Conservation (phyloP, 2,888 invertebrate species). For the Podotricha telesiphe region DNA sequence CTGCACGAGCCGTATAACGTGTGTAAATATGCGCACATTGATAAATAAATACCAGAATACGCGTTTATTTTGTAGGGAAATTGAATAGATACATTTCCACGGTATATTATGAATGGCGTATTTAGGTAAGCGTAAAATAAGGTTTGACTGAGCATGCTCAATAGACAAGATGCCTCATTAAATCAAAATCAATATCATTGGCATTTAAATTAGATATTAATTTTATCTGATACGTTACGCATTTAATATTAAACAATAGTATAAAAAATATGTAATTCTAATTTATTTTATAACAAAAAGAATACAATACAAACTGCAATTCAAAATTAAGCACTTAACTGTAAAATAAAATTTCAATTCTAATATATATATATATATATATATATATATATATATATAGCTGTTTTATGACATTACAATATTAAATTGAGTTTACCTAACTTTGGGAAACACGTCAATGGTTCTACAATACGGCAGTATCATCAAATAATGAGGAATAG, state of each 20-base stretch:
- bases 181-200: background rate
- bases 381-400: background rate
- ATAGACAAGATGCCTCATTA: background rate
- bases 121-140: slow-evolving; percentile 4
- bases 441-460: slow-evolving; percentile 49
- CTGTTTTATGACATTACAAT: slow-evolving; percentile 1
- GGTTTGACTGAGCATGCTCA: background rate
- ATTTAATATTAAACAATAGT: too few relatives aligned
- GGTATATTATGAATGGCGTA: slow-evolving; percentile 5
- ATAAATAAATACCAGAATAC: slow-evolving; percentile 33
- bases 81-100: slow-evolving; percentile 20
- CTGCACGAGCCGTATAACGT: slow-evolving; percentile 50
- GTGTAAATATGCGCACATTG: slow-evolving; percentile 41
- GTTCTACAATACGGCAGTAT: slow-evolving; percentile 57
- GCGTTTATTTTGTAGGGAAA: slow-evolving; percentile 23
- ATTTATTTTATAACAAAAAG: too few relatives aligned
- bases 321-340: too few relatives aligned
- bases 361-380: background rate
- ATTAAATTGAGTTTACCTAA: slow-evolving; percentile 23
- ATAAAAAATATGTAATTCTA: too few relatives aligned
- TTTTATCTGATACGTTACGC: too few relatives aligned
- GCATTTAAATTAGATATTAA: background rate
- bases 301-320: too few relatives aligned
- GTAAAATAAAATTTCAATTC: background rate
- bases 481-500: slow-evolving; percentile 53